A percentile compares a stretch with the other conserved stretches of the same genome.
Evolutionary conservation across 2,113 vertebrate genomes (phyloP).

Genomic region (Dromas ardeola): DNA sequence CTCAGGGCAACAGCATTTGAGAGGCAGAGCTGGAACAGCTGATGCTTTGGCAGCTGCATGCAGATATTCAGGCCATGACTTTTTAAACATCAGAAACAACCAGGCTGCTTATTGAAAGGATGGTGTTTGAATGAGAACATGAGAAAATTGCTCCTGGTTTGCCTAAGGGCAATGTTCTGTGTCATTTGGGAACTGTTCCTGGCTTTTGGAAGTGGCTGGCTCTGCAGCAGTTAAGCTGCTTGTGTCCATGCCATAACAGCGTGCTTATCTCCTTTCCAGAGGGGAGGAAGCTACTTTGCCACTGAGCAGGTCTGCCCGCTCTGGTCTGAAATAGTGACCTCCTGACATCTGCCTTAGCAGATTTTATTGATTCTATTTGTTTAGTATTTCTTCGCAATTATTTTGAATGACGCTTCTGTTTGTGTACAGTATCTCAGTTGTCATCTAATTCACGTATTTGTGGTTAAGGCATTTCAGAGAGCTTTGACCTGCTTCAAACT

Average conservation of each 20-base stretch:
- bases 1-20: neutral
- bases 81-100: neutral
- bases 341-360: neutral
- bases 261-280: fast-evolving
- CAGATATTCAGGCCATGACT: neutral
- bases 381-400: neutral
- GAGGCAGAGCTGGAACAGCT: neutral
- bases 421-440: neutral
- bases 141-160: neutral
- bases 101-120: neutral
- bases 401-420: neutral
- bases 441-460: neutral
- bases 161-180: neutral
- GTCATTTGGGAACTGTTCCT: neutral
- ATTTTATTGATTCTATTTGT: neutral
- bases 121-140: neutral
- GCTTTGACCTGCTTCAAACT: neutral
- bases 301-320: fast-evolving
- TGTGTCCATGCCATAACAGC: neutral
- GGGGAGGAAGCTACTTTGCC: neutral
- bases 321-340: fast-evolving
- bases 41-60: neutral
- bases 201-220: neutral
- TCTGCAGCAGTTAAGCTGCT: neutral
- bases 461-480: neutral